phyloP scores from a whole-genome alignment of 2,888 invertebrate species.

The Yponomeuta plumbellus region DNA sequence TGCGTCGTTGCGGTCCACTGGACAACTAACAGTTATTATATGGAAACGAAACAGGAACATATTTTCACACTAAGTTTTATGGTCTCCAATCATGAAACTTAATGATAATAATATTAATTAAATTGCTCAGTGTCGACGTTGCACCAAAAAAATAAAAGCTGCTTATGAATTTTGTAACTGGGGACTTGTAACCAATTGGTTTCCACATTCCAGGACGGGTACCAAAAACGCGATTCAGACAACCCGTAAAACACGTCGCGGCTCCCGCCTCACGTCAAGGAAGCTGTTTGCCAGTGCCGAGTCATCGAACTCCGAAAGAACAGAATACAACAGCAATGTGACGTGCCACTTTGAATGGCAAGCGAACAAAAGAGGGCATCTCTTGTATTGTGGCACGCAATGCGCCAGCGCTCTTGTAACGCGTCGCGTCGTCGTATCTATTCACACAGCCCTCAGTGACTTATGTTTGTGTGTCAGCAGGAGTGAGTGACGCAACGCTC shows the following conservation, averaged over 20 bases:
- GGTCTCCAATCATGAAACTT: not conserved
- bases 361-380: slow-evolving; percentile 60
- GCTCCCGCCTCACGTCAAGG: slow-evolving; percentile 20
- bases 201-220: slow-evolving; percentile 40
- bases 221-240: slow-evolving; percentile 32
- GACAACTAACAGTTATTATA: slow-evolving; percentile 9
- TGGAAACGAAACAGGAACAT: slow-evolving; percentile 9
- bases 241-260: slow-evolving; percentile 61
- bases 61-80: not conserved
- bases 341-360: slow-evolving; percentile 67
- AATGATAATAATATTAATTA: not conserved
- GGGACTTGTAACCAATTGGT: slow-evolving; percentile 18
- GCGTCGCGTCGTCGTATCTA: slow-evolving; percentile 26
- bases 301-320: slow-evolving; percentile 66
- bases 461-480: slow-evolving; percentile 24
- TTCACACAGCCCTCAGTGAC: slow-evolving; percentile 43
- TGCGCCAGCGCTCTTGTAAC: not conserved
- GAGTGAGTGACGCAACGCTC: slow-evolving; percentile 9
- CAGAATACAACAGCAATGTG: slow-evolving; percentile 48
- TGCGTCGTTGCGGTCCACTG: slow-evolving; percentile 9
- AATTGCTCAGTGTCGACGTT: not conserved
- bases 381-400: slow-evolving; percentile 30
- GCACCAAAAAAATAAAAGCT: not conserved
- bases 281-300: slow-evolving; percentile 42
- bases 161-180: not conserved